Evolutionary conservation across 2,797 vertebrate species (phyloP), one percentile per base, ranked within the genome.

Genomic region (Nannoperca obscura): DNA sequence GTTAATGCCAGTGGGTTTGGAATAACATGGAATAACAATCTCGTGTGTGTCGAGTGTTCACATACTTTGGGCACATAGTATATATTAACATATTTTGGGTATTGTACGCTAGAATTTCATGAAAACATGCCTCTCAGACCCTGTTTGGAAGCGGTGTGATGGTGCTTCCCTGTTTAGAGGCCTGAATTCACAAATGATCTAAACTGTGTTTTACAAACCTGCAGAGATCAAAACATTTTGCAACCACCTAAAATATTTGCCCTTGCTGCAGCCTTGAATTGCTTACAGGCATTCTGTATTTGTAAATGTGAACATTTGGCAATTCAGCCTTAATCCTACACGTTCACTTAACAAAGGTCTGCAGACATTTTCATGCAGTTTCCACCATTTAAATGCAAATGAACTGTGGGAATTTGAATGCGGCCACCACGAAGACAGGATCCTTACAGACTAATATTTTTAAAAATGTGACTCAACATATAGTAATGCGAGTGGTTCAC

Each of bases 141-240:
- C 17, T 9, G 2, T 32, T 1, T 19, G 50, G 59, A 47, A 14
- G 38, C 17, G 7, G 4, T 57, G 10, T 32, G 4, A 57, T 13
- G 32, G 24, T 15, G 44, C 55, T 59, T 63, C 14, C 20, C 19
- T 52, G 19, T 61, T 53, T 54, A n/a, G 62, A 58, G 54, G 71
- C 42, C 46, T 71, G 55, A 73, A 71, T 44, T 67, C 32, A 78
- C 40, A 82, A 52, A 68, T 57, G n/a, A 76, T 78, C 46, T 15
- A 61, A 61, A 55, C 66, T 34, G 40, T 63, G 34, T 63, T 79
- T 57, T 59, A 42, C 5, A 47, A 42, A 60, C 69, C 62, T 58
- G 50, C 50, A 34, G 70, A 65, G 7, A 27, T 44, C 2, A 40
- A 72, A 81, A 60, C 63, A 72, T 73, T 70, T 73, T 58, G 60